Percentiles rank a stretch among this genome's conserved stretches.
Conservation (phyloP, 2,113 vertebrate species). For the Tiliqua scincoides region DNA sequence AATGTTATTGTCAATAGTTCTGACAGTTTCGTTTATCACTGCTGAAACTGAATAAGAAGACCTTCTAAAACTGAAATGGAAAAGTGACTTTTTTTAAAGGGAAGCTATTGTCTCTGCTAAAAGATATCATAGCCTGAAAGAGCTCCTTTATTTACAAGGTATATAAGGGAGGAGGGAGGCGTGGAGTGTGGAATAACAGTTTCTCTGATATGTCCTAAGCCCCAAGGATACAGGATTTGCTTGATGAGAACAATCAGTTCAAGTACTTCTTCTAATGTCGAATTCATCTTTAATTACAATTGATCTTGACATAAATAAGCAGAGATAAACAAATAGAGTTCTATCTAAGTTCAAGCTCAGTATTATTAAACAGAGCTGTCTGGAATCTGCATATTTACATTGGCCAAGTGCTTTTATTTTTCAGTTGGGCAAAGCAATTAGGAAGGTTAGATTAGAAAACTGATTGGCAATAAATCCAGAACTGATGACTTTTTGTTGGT, state of each 20-base stretch:
- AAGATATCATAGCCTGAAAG: conserved; percentile 16
- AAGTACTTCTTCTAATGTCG: conserved; percentile 54
- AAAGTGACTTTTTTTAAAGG: neutral
- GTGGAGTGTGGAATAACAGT: conserved; percentile 33
- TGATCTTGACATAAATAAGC: conserved; percentile 73
- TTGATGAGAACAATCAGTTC: conserved; percentile 64
- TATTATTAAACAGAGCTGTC: conserved; percentile 67
- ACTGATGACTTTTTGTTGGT: conserved; percentile 36
- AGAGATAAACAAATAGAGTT: conserved; percentile 69
- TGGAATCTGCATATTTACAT: conserved; percentile 64
- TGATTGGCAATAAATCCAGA: conserved; percentile 63
- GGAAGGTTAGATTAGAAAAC: conserved; percentile 65
- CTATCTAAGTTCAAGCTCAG: conserved; percentile 51
- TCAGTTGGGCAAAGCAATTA: conserved; percentile 66
- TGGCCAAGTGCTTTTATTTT: conserved; percentile 63
- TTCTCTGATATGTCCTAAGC: conserved; percentile 50
- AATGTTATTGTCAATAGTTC: conserved; percentile 15
- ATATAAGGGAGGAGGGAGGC: conserved; percentile 23
- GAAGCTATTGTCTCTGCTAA: conserved; percentile 21
- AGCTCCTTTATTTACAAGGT: conserved; percentile 29
- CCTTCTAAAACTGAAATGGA: conserved; percentile 6
- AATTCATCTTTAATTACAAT: conserved; percentile 74
- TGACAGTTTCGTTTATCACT: conserved; percentile 26
- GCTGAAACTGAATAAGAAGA: conserved; percentile 26
- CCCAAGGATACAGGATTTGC: conserved; percentile 49